A percentile compares a stretch with the other conserved stretches of the same genome.
phyloP scores from a whole-genome alignment of 2,113 vertebrate species.

The Rhipidura dahli region DNA sequence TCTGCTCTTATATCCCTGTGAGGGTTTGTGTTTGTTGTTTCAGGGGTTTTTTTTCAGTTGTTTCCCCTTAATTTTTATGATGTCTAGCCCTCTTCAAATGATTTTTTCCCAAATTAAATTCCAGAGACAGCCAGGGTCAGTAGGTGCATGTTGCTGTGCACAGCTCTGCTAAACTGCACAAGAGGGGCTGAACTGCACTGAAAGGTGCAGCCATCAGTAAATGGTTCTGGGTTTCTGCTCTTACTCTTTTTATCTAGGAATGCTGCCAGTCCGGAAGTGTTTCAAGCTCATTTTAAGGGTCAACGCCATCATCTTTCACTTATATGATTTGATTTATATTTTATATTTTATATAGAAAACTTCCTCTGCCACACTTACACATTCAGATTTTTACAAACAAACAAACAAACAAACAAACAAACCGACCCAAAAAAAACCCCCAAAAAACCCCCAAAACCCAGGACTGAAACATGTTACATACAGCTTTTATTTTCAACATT shows the following conservation, averaged over 20 bases:
- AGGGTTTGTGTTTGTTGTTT: not conserved
- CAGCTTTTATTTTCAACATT: not conserved
- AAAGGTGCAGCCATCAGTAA: not conserved
- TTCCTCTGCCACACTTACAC: not conserved
- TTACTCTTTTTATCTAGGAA: not conserved
- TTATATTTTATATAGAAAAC: not conserved
- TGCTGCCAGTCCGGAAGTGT: not conserved
- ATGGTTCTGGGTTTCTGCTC: not conserved
- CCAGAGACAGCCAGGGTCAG: not conserved
- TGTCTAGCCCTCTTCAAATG: too few species aligned
- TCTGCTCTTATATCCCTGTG: not conserved
- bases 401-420: too few species aligned
- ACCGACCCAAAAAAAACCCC: too few species aligned
- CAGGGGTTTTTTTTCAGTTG: fast-evolving
- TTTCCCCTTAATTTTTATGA: not conserved
- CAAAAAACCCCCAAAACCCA: too few species aligned
- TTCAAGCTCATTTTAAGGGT: not conserved
- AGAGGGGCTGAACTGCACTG: not conserved
- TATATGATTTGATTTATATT: not conserved
- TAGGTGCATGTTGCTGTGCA: not conserved
- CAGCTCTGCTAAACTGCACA: not conserved
- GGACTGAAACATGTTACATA: not conserved
- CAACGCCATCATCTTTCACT: not conserved
- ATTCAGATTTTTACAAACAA: not conserved
- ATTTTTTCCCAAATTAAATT: not conserved